Percentiles rank a stretch among this genome's conserved stretches.
These are phyloP conservation scores for Sus cebifrons DNA, from an alignment of 2,797 vertebrate genomes.

Conservation along the genomic window DNA sequence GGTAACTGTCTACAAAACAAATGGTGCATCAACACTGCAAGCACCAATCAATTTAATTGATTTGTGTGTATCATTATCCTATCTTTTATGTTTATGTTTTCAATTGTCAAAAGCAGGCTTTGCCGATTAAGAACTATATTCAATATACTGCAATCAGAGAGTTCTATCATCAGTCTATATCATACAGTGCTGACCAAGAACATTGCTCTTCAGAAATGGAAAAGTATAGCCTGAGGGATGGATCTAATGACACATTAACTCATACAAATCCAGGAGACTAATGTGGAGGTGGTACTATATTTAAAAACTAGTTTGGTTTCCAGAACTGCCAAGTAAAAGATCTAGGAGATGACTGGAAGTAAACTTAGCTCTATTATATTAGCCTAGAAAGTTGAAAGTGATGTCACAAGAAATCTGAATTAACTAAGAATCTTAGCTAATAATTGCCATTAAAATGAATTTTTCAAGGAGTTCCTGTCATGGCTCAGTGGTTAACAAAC, in stretches of 20 bases:
- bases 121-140: conserved; percentile 28
- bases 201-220: conserved; percentile 69
- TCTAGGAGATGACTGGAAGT: neutral
- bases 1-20: conserved; percentile 58
- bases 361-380: neutral
- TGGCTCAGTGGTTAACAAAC: no score
- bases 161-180: conserved; percentile 30
- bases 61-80: conserved; percentile 70
- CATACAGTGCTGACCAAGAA: conserved; percentile 50
- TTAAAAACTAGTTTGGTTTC: conserved; percentile 49
- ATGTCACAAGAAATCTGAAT: neutral
- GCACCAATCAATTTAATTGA: conserved; percentile 54
- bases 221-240: conserved; percentile 55
- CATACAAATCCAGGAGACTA: conserved; percentile 20
- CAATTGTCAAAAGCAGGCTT: conserved; percentile 65
- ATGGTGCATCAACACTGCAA: conserved; percentile 64
- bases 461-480: neutral
- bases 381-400: neutral
- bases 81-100: conserved; percentile 65
- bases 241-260: neutral
- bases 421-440: neutral
- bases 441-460: conserved; percentile 10
- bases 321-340: conserved; percentile 54
- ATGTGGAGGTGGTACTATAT: neutral
- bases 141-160: conserved; percentile 20